phyloP scores from a whole-genome alignment of 35 echinoderm and acorn worm species.

The Strongylocentrotus purpuratus region DNA sequence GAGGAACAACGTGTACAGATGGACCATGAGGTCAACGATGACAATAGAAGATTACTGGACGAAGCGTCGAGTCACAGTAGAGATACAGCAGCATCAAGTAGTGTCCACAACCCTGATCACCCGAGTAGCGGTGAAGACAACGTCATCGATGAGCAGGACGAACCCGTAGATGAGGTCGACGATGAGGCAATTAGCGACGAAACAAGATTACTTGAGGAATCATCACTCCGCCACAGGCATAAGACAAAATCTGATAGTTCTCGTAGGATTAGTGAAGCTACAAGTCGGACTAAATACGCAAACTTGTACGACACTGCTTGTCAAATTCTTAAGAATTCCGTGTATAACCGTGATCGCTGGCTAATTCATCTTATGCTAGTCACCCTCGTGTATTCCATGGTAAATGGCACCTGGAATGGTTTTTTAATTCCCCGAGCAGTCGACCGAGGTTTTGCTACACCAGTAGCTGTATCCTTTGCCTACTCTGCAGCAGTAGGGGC shows the following conservation, averaged over 20 bases:
- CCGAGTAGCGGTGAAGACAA: not conserved
- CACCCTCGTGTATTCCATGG: not conserved
- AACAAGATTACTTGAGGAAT: not conserved
- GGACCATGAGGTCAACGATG: not conserved
- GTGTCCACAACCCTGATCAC: not conserved
- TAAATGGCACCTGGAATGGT: not conserved
- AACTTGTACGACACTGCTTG: not conserved
- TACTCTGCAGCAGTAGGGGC: not conserved
- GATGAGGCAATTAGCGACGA: not conserved
- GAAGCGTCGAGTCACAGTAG: not conserved
- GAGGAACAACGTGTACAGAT: not conserved
- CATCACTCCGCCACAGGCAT: not conserved
- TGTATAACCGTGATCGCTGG: conserved; percentile 7
- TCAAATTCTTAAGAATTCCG: not conserved
- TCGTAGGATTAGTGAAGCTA: not conserved
- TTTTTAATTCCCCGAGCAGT: conserved; percentile 26
- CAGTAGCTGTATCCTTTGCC: not conserved
- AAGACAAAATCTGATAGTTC: not conserved
- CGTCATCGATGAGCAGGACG: not conserved
- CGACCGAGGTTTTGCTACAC: not conserved
- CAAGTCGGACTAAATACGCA: not conserved
- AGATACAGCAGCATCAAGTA: not conserved
- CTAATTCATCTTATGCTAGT: not conserved
- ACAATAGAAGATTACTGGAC: not conserved
- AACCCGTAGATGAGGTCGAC: not conserved